Evolutionary conservation across 2,113 vertebrate species (phyloP).

Genomic region (Rhegmatorhina hoffmannsi): DNA sequence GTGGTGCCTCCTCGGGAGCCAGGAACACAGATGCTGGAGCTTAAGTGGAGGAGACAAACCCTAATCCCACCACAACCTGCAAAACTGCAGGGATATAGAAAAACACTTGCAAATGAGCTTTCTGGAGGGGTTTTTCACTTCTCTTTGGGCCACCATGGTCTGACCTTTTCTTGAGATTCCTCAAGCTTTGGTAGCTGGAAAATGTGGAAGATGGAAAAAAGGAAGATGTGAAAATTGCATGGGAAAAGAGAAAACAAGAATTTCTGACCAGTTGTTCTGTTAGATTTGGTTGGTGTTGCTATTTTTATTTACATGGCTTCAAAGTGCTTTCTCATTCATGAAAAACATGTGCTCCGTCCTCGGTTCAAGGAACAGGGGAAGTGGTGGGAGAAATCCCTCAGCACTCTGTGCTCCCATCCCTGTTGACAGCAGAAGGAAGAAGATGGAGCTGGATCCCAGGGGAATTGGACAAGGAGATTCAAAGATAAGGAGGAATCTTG

Average conservation of each 20-base stretch:
- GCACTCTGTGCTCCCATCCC: neutral
- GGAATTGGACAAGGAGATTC: neutral
- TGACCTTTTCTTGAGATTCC: neutral
- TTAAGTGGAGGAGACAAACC: neutral
- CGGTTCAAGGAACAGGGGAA: neutral
- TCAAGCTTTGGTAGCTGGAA: neutral
- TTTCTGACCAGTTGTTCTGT: neutral
- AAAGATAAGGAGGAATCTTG: neutral
- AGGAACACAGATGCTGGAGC: neutral
- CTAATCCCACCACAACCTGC: neutral
- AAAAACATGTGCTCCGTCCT: neutral
- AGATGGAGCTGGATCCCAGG: neutral
- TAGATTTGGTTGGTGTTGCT: neutral
- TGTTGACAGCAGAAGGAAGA: neutral
- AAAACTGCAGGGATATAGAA: neutral
- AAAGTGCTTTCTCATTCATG: neutral
- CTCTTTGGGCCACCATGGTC: neutral
- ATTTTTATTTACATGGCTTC: neutral
- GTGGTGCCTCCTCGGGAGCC: slow-evolving; percentile 1
- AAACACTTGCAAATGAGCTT: rapidly evolving
- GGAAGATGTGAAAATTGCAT: neutral
- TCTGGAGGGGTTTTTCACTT: neutral
- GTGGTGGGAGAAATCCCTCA: neutral
- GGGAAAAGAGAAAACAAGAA: neutral
- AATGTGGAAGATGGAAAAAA: neutral